Evolutionary conservation across 1,140 invertebrate species (phyloP), one percentile per base, ranked within the genome.

Genomic region (Theocolax elegans): DNA sequence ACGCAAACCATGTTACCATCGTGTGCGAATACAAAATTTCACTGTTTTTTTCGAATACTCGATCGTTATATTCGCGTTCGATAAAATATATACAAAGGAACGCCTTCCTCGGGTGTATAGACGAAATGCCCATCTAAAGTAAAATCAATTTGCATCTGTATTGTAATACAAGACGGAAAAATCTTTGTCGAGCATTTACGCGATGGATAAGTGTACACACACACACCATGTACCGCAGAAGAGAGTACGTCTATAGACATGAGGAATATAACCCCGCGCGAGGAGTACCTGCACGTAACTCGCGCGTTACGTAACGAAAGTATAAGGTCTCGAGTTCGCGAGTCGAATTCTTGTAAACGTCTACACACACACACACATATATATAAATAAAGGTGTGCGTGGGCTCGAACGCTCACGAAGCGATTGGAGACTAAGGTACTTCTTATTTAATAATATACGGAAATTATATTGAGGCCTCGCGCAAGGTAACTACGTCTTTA

Each of bases 111-210:
- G n/a, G n/a, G n/a, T n/a, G n/a, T n/a, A n/a, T n/a, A n/a, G n/a
- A n/a, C n/a, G n/a, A 53, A 53, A 38, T 56, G 38, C 25, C 15
- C 23, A n/a, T n/a, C n/a, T n/a, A n/a, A 38, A 1, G 17, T 0
- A 56, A 56, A 56, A 38, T 56, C 23, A 19, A 56, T 56, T 56
- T 56, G 13, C 38, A 35, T n/a, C n/a, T 12, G n/a, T 19, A 6
- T 6, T 56, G 29, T 56, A 56, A 35, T 56, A 56, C n/a, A 56
- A 35, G 53, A n/a, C 9, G 17, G 9, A 17, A 56, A 56, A 53
- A 56, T 56, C 13, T 38, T 56, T 48, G 10, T 56, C 21, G 6
- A 56, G 7, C 19, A 31, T 15, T n/a, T n/a, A 4, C 46, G 25
- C 25, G 40, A 46, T 29, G 58, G 9, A 17, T 46, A 46, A 25